Percentiles rank a stretch among this genome's conserved stretches.
These are phyloP conservation scores for Halcyon smyrnensis DNA, from an alignment of 2,797 vertebrate species.

Conservation along the genomic window DNA sequence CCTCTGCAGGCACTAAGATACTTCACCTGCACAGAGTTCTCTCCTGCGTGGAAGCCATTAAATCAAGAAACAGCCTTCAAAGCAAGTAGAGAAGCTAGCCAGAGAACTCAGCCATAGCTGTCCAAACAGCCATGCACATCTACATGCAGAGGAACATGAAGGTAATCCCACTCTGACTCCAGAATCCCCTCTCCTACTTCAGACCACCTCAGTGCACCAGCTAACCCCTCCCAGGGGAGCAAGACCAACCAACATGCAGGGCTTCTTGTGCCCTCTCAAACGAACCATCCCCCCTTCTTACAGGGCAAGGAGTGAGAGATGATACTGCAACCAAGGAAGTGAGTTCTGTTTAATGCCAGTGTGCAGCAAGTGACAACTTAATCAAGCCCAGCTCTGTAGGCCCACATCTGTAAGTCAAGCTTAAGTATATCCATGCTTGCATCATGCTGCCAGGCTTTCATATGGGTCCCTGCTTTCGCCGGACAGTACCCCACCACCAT, in stretches of 20 bases:
- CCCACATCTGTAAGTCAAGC: not conserved
- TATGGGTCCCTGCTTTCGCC: not conserved
- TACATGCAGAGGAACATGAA: not conserved
- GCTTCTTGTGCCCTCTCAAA: not conserved
- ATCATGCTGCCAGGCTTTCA: not conserved
- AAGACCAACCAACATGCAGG: fast-evolving
- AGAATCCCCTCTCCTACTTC: not conserved
- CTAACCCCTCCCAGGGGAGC: not conserved
- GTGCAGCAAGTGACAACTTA: not conserved
- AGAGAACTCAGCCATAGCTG: not conserved
- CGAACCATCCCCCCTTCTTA: not conserved
- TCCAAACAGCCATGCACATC: not conserved
- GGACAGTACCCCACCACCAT: not conserved
- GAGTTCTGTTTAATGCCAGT: not conserved
- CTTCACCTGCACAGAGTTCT: not conserved
- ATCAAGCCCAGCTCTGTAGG: not conserved
- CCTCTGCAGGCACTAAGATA: not conserved
- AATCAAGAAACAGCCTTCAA: not conserved
- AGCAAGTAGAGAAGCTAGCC: not conserved
- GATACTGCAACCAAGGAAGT: not conserved
- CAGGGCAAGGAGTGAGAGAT: not conserved
- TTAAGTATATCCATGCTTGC: not conserved
- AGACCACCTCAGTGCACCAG: not conserved
- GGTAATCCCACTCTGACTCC: not conserved
- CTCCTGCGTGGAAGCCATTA: not conserved